Base-by-base conservation (phyloP, 2,888 invertebrate genomes). In the Lasioglossum morio region DNA sequence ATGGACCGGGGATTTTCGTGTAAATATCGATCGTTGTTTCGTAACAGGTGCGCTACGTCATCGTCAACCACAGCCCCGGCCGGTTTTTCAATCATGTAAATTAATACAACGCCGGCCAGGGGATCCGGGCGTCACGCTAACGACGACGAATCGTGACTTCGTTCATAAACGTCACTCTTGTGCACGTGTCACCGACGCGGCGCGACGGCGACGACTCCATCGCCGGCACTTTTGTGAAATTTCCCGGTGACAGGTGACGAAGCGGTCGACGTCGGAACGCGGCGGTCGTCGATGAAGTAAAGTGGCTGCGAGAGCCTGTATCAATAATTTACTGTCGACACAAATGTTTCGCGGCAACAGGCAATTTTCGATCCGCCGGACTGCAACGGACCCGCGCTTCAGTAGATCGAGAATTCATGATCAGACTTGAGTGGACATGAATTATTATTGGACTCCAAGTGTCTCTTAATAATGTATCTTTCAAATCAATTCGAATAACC, bases 81-180 rank as follows among this genome's bases (percentile, higher is more conserved):
- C 60, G 40, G 76, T 84, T 82, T 81, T 84, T 78, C 81, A 77
- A 77, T 82, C 86, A 76, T 77, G 76, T 66, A 86, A 86, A 86
- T 86, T 86, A 86, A 78, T 75, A 72, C 75, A 77, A 60, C 53
- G 75, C 19, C 72, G 80, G 75, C 77, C 57, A 7, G 60, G 74
- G 30, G 63, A 66, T 66, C 63, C 77, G 75, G 72, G 40, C 73
- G 73, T 60, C 81, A 74, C 74, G 37, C 43, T 66, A 70, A 53
- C 70, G 69, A 66, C 48, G 60, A 40, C 53, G 48, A 74, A 48
- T 57, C 77, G 81, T 77, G 79, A 88, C 79, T 84, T 84, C 82
- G 77, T 81, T 83, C 76, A 81, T 84, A 84, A 87, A 83, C 77
- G 77, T 79, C 84, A 85, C 72, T 84, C 81, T 48, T 30, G 63